Percentiles rank a stretch among this genome's conserved stretches.
phyloP scores from a whole-genome alignment of 2,113 vertebrate species.

The Ophthalmolycus amberensis region DNA sequence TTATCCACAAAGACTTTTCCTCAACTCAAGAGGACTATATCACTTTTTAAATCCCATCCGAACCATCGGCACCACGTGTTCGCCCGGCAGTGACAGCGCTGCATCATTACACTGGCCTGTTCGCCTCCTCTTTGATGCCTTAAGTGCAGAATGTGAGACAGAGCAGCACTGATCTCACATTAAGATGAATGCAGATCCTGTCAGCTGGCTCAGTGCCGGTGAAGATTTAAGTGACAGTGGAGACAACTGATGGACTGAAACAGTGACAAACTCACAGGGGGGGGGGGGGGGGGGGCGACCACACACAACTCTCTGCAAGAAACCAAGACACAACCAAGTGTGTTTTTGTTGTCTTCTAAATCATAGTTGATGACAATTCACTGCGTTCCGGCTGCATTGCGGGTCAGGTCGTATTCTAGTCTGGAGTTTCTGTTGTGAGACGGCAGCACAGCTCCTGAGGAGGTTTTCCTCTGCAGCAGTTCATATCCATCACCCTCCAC shows the following conservation, averaged over 20 bases:
- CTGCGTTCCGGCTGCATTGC: background rate
- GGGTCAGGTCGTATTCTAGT: background rate
- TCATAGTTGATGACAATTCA: background rate
- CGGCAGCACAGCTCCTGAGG: background rate
- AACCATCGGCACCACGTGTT: too few relatives aligned
- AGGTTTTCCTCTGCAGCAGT: background rate
- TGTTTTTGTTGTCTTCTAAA: constrained; percentile 2
- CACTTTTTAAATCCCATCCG: too few relatives aligned
- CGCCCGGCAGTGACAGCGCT: too few relatives aligned
- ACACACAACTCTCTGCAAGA: background rate
- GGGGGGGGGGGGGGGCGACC: too few relatives aligned
- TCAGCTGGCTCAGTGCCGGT: background rate
- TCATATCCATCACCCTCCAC: background rate
- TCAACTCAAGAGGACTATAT: background rate
- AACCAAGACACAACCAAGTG: background rate
- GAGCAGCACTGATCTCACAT: background rate
- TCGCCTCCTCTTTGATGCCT: background rate
- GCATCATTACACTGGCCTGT: background rate
- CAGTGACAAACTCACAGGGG: too few relatives aligned
- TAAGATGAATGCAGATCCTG: background rate
- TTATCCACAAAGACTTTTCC: background rate
- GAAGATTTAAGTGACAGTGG: background rate
- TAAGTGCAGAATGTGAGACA: background rate
- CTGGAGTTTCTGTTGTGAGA: background rate
- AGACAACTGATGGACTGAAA: background rate